phyloP scores from a whole-genome alignment of 1,140 invertebrate species.

The Drosophila lacteicornis region DNA sequence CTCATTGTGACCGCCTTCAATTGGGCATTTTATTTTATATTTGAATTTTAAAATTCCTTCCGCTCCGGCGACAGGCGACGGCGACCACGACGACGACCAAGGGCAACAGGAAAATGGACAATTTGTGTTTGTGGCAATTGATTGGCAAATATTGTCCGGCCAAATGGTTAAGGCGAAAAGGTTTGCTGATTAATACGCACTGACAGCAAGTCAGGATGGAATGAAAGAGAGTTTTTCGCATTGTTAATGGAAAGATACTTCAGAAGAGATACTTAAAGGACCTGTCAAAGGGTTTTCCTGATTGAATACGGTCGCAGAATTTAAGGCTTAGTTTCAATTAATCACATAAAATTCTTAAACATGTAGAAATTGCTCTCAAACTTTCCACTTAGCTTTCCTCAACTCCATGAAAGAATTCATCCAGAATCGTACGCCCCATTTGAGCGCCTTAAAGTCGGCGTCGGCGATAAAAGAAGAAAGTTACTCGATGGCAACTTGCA shows the following conservation, averaged over 20 bases:
- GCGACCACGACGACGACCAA: constrained; percentile 7
- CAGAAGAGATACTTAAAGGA: not conserved
- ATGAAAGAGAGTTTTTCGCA: constrained; percentile 3
- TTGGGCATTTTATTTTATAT: constrained; percentile 84
- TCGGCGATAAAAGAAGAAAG: constrained; percentile 70
- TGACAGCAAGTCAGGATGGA: constrained; percentile 62
- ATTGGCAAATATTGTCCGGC: constrained; percentile 84
- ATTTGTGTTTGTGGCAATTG: constrained; percentile 84
- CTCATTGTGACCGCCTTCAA: constrained; percentile 80
- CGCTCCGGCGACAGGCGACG: constrained; percentile 64
- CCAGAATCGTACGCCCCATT: constrained; percentile 60
- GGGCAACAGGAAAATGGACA: constrained; percentile 83
- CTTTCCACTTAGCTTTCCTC: constrained; percentile 37
- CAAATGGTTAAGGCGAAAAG: constrained; percentile 69
- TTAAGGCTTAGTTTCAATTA: no score
- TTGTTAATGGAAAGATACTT: constrained; percentile 1
- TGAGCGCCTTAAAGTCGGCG: constrained; percentile 64
- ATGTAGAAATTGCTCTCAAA: not conserved
- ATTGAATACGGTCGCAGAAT: not conserved
- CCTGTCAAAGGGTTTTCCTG: not conserved
- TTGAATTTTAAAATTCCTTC: constrained; percentile 85
- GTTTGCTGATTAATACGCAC: constrained; percentile 76
- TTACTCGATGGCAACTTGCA: constrained; percentile 72
- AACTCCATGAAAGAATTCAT: constrained; percentile 45
- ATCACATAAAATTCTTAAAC: no score